Percentiles rank a stretch among this genome's conserved stretches.
Evolutionary conservation across 2,888 invertebrate genomes (phyloP).

Genomic region (Andrena fulva): DNA sequence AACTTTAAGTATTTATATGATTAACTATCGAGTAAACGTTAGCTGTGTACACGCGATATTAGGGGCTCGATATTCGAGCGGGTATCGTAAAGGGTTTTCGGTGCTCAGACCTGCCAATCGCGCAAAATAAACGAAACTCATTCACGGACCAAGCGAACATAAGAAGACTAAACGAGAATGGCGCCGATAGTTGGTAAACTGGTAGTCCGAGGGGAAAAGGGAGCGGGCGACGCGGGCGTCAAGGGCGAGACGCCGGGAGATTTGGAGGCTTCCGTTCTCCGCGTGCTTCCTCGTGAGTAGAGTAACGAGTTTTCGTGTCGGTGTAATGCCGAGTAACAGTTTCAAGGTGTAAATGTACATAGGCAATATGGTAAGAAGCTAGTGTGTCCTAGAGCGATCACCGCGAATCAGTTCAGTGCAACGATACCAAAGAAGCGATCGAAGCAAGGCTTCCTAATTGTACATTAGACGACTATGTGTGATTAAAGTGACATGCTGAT

Average conservation of each 20-base stretch:
- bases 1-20: conserved; percentile 52
- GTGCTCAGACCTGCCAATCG: conserved; percentile 45
- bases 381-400: conserved; percentile 50
- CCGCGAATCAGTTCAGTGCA: conserved; percentile 72
- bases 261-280: conserved; percentile 35
- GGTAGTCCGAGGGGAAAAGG: conserved; percentile 33
- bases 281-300: conserved; percentile 30
- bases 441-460: conserved; percentile 61
- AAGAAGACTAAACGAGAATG: conserved; percentile 6
- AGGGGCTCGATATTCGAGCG: conserved; percentile 7
- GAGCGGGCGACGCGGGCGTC: background rate
- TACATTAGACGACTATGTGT: conserved; percentile 52
- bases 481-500: conserved; percentile 49
- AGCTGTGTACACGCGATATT: conserved; percentile 33
- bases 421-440: conserved; percentile 72
- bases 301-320: conserved; percentile 48
- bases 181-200: conserved; percentile 44
- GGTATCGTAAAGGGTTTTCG: conserved; percentile 43
- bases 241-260: background rate
- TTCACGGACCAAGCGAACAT: conserved; percentile 71
- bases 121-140: conserved; percentile 58
- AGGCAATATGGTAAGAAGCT: conserved; percentile 44
- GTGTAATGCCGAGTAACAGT: conserved; percentile 46
- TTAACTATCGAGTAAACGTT: conserved; percentile 35
- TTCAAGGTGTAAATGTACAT: conserved; percentile 55